These are phyloP conservation scores for Brachionus paranguensis DNA, from an alignment of 1,140 invertebrate genomes.

Conservation along the genomic window DNA sequence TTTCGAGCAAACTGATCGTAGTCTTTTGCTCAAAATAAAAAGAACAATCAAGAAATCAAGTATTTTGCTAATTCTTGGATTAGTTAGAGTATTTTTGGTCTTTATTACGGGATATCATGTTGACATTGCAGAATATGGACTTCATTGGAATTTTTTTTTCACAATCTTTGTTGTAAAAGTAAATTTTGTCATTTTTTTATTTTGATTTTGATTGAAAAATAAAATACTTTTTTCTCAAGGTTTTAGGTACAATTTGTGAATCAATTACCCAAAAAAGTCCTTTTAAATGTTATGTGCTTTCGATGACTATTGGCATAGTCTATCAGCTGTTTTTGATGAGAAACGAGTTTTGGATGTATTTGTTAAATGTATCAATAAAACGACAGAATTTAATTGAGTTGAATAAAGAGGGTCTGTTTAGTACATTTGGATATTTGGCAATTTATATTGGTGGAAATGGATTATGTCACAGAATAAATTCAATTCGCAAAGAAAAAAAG, in stretches of 20 bases:
- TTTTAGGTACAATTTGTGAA: background rate
- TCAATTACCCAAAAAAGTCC: background rate
- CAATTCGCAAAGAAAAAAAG: background rate
- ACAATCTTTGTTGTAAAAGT: background rate
- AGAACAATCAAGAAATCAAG: background rate
- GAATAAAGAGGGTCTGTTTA: slow-evolving; percentile 82
- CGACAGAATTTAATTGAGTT: slow-evolving; percentile 59
- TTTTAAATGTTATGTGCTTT: background rate
- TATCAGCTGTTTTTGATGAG: background rate
- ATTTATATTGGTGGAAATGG: slow-evolving; percentile 64
- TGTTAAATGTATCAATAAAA: background rate
- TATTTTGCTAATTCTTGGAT: background rate
- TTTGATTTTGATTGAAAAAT: background rate
- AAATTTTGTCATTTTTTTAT: background rate
- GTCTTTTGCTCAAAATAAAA: background rate
- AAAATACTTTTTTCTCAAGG: background rate
- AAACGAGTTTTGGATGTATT: background rate
- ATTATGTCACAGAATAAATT: background rate
- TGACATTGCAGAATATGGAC: background rate
- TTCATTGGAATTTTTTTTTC: slow-evolving; percentile 37
- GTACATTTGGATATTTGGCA: slow-evolving; percentile 72
- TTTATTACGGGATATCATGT: background rate
- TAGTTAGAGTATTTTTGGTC: background rate
- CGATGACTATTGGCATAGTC: background rate
- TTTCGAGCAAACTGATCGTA: background rate